Conservation (phyloP, 64 coral and sea anemone genomes). For the Orbicella faveolata region DNA sequence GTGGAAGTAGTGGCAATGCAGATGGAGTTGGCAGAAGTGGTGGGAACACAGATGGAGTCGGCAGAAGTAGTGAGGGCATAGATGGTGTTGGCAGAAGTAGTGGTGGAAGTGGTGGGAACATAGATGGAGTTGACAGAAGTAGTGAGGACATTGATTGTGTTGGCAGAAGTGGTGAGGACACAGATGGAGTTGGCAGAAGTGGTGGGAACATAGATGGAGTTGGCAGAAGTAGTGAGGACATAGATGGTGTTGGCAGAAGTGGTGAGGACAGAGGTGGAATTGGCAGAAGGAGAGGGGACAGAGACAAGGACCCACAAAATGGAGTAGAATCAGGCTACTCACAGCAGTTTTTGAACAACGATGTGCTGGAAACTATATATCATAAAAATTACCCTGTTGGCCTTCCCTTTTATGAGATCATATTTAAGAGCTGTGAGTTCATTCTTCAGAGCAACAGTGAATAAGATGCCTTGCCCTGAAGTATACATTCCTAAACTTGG, state of each 20-base stretch:
- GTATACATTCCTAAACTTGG: not conserved
- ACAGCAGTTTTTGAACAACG: constrained; percentile 26
- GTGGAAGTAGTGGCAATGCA: too few relatives aligned
- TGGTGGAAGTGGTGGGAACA: not conserved
- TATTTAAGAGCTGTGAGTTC: constrained; percentile 37
- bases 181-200: not conserved
- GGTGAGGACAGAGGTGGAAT: too few relatives aligned
- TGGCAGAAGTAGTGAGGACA: too few relatives aligned
- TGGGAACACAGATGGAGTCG: too few relatives aligned
- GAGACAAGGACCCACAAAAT: too few relatives aligned
- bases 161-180: not conserved
- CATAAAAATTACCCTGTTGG: constrained; percentile 4
- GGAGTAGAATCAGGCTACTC: not conserved
- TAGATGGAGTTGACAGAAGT: not conserved
- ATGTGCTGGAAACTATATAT: constrained; percentile 37
- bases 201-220: not conserved
- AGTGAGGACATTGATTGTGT: not conserved
- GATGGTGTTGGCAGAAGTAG: not conserved
- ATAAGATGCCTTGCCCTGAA: not conserved
- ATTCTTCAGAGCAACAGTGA: constrained; percentile 12
- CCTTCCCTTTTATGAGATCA: constrained; percentile 37
- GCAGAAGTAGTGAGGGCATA: too few relatives aligned
- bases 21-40: too few relatives aligned
- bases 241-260: too few relatives aligned
- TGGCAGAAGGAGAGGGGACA: too few relatives aligned